Base-by-base conservation (phyloP, 2,888 invertebrate genomes). In the Hirtodrosophila trivittata region DNA sequence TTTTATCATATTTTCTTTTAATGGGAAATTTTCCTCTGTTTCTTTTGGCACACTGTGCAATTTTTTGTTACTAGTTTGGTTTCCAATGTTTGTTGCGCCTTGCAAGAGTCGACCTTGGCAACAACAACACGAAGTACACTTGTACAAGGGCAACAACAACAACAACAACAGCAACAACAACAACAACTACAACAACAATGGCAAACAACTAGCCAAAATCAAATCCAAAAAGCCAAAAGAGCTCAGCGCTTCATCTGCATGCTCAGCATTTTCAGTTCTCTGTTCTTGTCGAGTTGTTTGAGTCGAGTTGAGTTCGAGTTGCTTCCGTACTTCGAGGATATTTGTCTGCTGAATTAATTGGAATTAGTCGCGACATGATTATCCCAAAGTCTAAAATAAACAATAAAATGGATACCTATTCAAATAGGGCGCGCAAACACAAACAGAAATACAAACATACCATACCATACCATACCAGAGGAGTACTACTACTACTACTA, bases 331-430 rank as follows among this genome's bases (percentile, higher is more conserved):
- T 82, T 82, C 50, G 72, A 78, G 82, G 75, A 82, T 86, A 82
- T 86, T 85, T 86, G 87, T 86, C 87, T 85, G 86, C 73, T 75
- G 83, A 86, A 85, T 86, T 86, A 86, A 86, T 86, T 86, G 87
- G 87, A 86, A 85, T 86, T 83, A 86, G 87, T 86, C 85, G 86
- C 86, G 86, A 86, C 86, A 81, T 86, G 83, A 86, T 83, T 83
- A 83, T 86, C 81, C 80, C 84, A 77, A 73, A 86, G 85, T 86
- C 84, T 71, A 83, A 84, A 83, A 86, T 83, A 83, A 83, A 83
- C 82, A 83, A 83, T 86, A 83, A 83, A 83, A 83, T 83, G 77
- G 82, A 83, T 83, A 83, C 82, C 82, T 83, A 83, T 77, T 83
- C 82, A 83, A 83, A 83, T 86, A 83, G 59, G 75, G 80, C 59